phyloP scores from a whole-genome alignment of 2,888 invertebrate genomes.

The Brenthis ino region DNA sequence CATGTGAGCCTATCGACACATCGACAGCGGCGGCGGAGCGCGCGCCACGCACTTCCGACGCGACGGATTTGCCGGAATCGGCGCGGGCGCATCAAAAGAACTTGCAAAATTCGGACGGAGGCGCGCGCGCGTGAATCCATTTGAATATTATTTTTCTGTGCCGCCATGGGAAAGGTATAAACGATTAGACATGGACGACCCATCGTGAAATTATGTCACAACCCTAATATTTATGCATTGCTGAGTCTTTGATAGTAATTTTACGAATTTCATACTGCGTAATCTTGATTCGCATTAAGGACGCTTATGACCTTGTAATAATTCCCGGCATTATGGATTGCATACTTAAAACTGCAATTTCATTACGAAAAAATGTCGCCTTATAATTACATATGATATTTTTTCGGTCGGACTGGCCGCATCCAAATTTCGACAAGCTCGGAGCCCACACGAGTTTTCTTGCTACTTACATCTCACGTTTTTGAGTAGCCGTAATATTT shows the following conservation, averaged over 20 bases:
- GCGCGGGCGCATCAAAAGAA: conserved; percentile 80
- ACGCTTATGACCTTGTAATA: conserved; percentile 47
- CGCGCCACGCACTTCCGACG: conserved; percentile 80
- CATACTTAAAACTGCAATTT: conserved; percentile 65
- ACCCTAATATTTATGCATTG: conserved; percentile 41
- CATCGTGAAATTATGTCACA: conserved; percentile 43
- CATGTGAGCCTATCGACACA: conserved; percentile 73
- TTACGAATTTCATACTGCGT: conserved; percentile 64
- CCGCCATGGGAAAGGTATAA: conserved; percentile 71
- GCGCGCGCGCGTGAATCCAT: conserved; percentile 79
- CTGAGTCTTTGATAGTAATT: conserved; percentile 34
- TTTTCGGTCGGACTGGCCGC: conserved; percentile 68
- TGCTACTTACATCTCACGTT: conserved; percentile 79
- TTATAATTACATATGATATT: conserved; percentile 60
- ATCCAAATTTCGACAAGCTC: conserved; percentile 65
- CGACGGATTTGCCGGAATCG: conserved; percentile 83
- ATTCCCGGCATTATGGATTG: conserved; percentile 67
- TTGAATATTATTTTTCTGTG: conserved; percentile 78
- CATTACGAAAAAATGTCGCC: conserved; percentile 75
- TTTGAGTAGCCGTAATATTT: conserved; percentile 81
- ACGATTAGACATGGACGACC: conserved; percentile 47
- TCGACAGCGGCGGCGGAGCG: conserved; percentile 59
- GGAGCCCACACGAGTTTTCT: conserved; percentile 77
- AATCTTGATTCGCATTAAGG: conserved; percentile 65
- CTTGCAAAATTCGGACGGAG: conserved; percentile 78